phyloP scores from a whole-genome alignment of 92 coral and sea anemone species.

The Galaxea fascicularis region DNA sequence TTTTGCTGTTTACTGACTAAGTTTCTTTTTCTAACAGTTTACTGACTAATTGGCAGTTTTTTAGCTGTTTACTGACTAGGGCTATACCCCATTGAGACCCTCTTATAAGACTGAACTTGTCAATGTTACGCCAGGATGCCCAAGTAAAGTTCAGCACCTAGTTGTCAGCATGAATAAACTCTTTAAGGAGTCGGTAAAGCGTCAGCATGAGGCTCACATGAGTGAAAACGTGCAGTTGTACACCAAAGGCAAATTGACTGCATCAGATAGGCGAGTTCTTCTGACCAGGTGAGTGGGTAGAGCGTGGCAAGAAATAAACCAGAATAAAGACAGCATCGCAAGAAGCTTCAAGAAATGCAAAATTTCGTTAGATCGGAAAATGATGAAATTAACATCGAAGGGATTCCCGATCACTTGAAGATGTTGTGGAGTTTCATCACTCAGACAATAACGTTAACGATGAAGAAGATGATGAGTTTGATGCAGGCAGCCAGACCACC shows the following conservation, averaged over 20 bases:
- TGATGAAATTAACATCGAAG: constrained; percentile 13
- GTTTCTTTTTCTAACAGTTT: no score
- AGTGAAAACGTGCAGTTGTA: constrained; percentile 21
- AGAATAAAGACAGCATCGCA: constrained; percentile 18
- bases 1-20: no score
- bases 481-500: neutral
- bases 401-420: neutral
- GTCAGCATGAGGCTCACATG: constrained; percentile 21
- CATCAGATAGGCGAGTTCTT: constrained; percentile 21
- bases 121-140: constrained; percentile 30
- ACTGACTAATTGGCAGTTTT: no score
- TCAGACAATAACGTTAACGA: neutral
- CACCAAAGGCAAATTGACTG: constrained; percentile 6
- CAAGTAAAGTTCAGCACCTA: constrained; percentile 23
- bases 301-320: constrained; percentile 30
- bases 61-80: no score
- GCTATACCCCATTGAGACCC: no score
- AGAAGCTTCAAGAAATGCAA: constrained; percentile 46
- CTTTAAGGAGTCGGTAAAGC: constrained; percentile 19
- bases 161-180: constrained; percentile 28
- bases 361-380: neutral
- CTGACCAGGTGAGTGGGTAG: constrained; percentile 31
- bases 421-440: neutral
- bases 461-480: neutral
- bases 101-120: constrained; percentile 29